Conservation (phyloP, 2,888 invertebrate species). For the Mamestra brassicae region DNA sequence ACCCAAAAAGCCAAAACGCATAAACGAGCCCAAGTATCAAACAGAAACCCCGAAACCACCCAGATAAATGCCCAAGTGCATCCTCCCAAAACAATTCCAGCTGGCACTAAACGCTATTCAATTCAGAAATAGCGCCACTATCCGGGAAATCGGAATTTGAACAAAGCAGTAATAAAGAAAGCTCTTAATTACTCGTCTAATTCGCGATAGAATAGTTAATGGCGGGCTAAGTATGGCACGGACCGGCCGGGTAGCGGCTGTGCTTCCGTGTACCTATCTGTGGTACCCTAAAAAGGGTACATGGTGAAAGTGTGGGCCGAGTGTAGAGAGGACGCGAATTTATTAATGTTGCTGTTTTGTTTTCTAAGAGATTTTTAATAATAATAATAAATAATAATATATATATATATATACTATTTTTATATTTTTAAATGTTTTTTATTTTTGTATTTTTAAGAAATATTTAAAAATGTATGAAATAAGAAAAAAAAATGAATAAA, state of each 20-base stretch:
- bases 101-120: conserved; percentile 13
- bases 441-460: no score
- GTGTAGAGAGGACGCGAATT: conserved; percentile 54
- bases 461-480: no score
- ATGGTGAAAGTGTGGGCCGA: conserved; percentile 56
- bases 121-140: conserved; percentile 30
- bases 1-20: no score
- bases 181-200: conserved; percentile 66
- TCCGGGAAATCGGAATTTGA: conserved; percentile 17
- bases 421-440: no score
- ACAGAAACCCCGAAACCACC: no score
- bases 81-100: not conserved
- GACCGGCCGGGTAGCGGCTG: conserved; percentile 59
- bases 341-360: not conserved
- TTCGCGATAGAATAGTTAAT: conserved; percentile 72
- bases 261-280: conserved; percentile 78
- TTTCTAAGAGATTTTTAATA: not conserved
- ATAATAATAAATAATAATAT: no score
- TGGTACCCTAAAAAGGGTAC: conserved; percentile 86
- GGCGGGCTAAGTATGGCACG: conserved; percentile 64
- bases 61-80: no score
- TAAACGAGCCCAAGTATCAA: no score
- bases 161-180: conserved; percentile 39
- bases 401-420: no score
- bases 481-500: no score